These are phyloP conservation scores for Panzeria rudis DNA, from an alignment of 2,888 invertebrate species.

Conservation along the genomic window DNA sequence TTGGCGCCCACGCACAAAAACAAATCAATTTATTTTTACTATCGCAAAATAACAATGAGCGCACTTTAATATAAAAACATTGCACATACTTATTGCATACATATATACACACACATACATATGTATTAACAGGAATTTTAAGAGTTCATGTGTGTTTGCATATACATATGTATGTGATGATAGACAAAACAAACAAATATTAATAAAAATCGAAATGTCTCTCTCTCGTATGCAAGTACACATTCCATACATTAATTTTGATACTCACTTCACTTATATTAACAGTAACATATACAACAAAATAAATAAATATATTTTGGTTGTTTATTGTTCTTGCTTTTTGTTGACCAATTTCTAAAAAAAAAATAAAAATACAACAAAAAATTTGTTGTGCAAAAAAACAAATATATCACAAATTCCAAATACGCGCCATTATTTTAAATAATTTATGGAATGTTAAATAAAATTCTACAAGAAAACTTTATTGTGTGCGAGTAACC, in stretches of 20 bases:
- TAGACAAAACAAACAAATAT: slow-evolving; percentile 38
- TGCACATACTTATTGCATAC: background rate
- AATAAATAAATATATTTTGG: background rate
- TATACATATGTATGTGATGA: background rate
- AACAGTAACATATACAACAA: background rate
- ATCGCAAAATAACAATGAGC: background rate
- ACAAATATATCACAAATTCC: slow-evolving; percentile 29
- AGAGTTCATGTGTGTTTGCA: background rate
- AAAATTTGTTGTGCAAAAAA: background rate
- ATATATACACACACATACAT: slow-evolving; percentile 6
- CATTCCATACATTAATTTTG: background rate
- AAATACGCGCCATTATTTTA: slow-evolving; percentile 61
- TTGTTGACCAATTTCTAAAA: background rate
- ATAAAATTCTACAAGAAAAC: slow-evolving; percentile 16
- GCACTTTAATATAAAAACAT: background rate
- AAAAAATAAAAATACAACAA: background rate
- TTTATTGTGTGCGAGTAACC: slow-evolving; percentile 69
- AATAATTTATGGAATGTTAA: slow-evolving; percentile 12
- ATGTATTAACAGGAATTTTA: background rate
- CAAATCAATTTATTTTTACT: slow-evolving; percentile 15
- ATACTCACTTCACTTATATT: slow-evolving; percentile 48
- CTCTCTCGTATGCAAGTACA: background rate
- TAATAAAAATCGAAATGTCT: slow-evolving; percentile 11
- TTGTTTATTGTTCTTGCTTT: background rate
- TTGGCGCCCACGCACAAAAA: slow-evolving; percentile 25